Evolutionary conservation across 2,797 vertebrate species (phyloP).

Genomic region (Lagorchestes hirsutus): DNA sequence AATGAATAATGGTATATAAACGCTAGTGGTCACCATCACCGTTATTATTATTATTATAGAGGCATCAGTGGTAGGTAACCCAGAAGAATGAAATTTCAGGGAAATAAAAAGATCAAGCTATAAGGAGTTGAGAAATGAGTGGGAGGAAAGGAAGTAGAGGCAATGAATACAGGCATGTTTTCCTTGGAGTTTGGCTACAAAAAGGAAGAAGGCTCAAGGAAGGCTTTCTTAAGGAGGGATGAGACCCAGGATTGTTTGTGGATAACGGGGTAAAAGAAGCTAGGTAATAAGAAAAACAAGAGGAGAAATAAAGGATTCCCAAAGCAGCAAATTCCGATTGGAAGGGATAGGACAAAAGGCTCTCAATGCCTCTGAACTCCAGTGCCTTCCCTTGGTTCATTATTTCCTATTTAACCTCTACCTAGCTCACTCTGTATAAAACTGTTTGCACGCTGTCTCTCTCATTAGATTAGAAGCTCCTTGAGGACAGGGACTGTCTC

Average conservation of each 20-base stretch:
- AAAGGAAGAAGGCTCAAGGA: background rate
- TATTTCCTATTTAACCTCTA: background rate
- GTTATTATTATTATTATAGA: background rate
- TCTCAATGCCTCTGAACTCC: too few relatives aligned
- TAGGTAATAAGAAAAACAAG: too few relatives aligned
- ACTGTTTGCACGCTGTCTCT: background rate
- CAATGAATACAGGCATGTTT: background rate
- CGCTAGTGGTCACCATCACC: background rate
- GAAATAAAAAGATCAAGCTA: background rate
- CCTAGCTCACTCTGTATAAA: background rate
- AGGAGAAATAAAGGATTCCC: too few relatives aligned
- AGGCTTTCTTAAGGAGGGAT: too few relatives aligned
- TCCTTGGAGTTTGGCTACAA: background rate
- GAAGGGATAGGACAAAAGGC: too few relatives aligned
- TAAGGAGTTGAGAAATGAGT: background rate
- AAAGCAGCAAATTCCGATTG: too few relatives aligned
- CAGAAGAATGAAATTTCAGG: background rate
- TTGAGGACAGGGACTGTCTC: background rate
- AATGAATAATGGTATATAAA: background rate
- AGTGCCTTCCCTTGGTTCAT: too few relatives aligned
- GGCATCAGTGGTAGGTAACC: background rate
- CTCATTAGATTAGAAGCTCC: background rate
- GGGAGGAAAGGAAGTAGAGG: background rate
- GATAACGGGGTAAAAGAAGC: too few relatives aligned
- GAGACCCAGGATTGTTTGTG: too few relatives aligned